A percentile compares a stretch with the other conserved stretches of the same genome.
These are phyloP conservation scores for Puma concolor DNA, from an alignment of 2,113 vertebrate genomes.

Conservation along the genomic window DNA sequence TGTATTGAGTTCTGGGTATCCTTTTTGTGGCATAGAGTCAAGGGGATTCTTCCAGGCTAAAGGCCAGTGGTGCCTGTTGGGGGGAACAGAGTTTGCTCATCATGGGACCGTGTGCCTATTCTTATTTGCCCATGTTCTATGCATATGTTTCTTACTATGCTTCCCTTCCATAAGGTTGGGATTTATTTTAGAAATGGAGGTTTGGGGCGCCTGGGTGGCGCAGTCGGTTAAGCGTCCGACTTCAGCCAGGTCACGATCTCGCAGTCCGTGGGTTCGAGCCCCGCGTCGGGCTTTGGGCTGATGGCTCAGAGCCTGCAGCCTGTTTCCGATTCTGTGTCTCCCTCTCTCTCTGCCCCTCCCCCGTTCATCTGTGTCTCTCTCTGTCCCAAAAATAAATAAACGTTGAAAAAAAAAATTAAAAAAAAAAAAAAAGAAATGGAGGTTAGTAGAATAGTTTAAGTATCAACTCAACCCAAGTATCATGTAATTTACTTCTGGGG, in stretches of 20 bases:
- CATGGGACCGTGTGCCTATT: not conserved
- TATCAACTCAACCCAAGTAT: not conserved
- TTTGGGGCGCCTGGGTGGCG: too few relatives aligned
- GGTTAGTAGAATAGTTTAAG: not conserved
- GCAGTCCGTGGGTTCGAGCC: too few relatives aligned
- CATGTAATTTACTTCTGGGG: not conserved
- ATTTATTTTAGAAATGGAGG: not conserved
- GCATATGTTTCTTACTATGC: not conserved
- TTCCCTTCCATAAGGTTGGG: not conserved
- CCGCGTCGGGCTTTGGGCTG: too few relatives aligned
- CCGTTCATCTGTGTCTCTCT: too few relatives aligned
- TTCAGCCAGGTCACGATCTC: too few relatives aligned
- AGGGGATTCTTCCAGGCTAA: not conserved
- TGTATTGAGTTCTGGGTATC: not conserved
- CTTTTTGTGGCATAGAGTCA: not conserved
- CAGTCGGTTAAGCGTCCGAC: too few relatives aligned
- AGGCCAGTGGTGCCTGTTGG: not conserved
- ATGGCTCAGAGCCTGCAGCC: too few relatives aligned
- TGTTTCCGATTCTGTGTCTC: too few relatives aligned
- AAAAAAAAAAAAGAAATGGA: too few relatives aligned
- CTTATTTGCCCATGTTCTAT: not conserved
- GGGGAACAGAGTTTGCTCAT: not conserved
- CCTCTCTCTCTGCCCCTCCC: too few relatives aligned
- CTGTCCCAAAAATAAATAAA: too few relatives aligned
- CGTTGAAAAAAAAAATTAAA: too few relatives aligned